Base-by-base conservation (phyloP, 2,888 invertebrate genomes). In the Acleris sparsana region DNA sequence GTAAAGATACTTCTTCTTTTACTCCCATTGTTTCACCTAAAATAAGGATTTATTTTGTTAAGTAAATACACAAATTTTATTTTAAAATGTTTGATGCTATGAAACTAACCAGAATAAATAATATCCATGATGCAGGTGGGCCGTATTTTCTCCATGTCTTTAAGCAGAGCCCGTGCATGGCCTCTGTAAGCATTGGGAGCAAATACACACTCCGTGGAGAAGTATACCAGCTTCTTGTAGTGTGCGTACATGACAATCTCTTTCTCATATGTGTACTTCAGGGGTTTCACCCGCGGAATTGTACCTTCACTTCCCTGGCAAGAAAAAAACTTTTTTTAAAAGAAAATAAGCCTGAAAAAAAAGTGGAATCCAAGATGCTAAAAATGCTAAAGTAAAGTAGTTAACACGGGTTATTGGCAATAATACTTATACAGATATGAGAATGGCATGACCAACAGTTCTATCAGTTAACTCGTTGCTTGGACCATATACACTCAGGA, bases 171-270 rank as follows among this genome's bases (percentile, higher is more conserved):
- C 75, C 99, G 91, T 0, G 98, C 98, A 85, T 98, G 96, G 0
- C 98, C 98, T 78, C 99, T 94, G 85, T 99, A 99, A 0, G 99
- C 99, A 92, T 99, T 98, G 0, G 99, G 99, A 2, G 99, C 98
- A 92, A 99, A 99, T 56, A 98, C 96, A 90, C 99, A 99, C 88
- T 99, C 99, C 0, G 99, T 99, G 2, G 99, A 99, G 88, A 99
- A 99, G 85, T 99, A 99, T 9, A 99, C 96, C 33, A 99, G 90
- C 80, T 97, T 97, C 83, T 98, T 97, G 84, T 97, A 99, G 84
- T 99, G 97, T 0, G 99, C 99, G 90, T 99, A 99, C 98, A 99
- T 98, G 0, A 99, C 99, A 80, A 99, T 99, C 93, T 99, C 99
- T 82, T 99, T 99, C 85, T 99, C 99, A 85, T 99, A 99, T 0